Evolutionary conservation across 53 echinoderm and acorn worm genomes (phyloP), one percentile per base, ranked within the genome.

Genomic region (Mesocentrotus franciscanus): DNA sequence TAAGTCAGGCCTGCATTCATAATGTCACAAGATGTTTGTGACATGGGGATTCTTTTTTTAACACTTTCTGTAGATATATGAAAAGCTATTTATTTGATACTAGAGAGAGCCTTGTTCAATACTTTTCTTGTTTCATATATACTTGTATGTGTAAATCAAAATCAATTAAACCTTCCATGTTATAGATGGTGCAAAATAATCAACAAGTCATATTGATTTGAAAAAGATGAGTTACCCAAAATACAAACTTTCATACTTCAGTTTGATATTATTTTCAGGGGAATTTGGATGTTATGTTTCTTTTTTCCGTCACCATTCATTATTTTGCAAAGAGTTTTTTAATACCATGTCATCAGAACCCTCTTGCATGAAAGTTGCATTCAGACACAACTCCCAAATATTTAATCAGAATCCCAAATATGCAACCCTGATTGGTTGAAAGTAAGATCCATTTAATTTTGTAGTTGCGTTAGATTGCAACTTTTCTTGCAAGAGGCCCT

Each of bases 61-160:
- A 87, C 33, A 35, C 66, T 62, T n/a, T 85, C 49, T 94, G 95
- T 94, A 94, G 95, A 94, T 94, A 94, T 85, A 60, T 59, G 34
- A 66, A 87, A 71, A 34, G 95, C 71, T 94, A 94, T 94, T 94
- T 94, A 94, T 94, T 94, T 94, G 87, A 85, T 85, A 87, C 87
- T 87, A 94, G 87, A 85, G 71, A 85, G 95, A 94, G 87, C 94
- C 66, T 59, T 94, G 95, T 85, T 62, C 29, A 70, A 94, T 85
- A 85, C 70, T 94, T 13, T 85, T 85, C 87, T 87, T 58, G 87
- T 87, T 87, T 87, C 87, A n/a, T 87, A 79, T 85, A 87, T 71
- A 57, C n/a, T 5, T 71, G 66, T 20, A 49, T 72, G 14, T 49
- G 66, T 39, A 42, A 72, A 71, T 68, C 36, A 26, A 92, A 56